Conservation (phyloP, 2,888 invertebrate genomes). For the Amphipoea oculea region DNA sequence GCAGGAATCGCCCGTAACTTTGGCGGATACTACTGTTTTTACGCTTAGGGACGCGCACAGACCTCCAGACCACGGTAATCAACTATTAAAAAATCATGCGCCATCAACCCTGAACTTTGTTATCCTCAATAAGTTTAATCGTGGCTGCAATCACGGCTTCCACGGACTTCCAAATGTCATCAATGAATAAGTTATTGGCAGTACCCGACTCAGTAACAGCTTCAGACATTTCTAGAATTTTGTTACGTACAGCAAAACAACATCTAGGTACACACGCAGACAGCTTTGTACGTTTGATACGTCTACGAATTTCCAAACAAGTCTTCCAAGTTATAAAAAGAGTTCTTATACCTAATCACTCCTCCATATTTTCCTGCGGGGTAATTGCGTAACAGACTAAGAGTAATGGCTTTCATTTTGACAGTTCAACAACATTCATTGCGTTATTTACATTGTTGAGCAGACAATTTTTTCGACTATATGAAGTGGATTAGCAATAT, state of each 20-base stretch:
- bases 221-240: conserved; percentile 9
- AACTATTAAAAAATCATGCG: not conserved
- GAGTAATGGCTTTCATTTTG: too few species aligned
- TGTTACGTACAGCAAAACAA: conserved; percentile 6
- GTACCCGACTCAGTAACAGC: not conserved
- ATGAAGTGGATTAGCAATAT: too few species aligned
- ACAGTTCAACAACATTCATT: too few species aligned
- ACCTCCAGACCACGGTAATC: not conserved
- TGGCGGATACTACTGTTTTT: too few species aligned
- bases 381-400: too few species aligned
- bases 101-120: conserved; percentile 21
- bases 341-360: not conserved
- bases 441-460: too few species aligned
- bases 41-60: too few species aligned
- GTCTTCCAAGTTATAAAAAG: too few species aligned
- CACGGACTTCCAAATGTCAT: conserved; percentile 34
- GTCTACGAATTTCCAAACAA: not conserved
- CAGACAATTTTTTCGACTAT: too few species aligned
- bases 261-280: not conserved
- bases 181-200: conserved; percentile 41
- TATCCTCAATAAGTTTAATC: conserved; percentile 10
- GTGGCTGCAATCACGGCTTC: conserved; percentile 24
- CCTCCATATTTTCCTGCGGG: not conserved
- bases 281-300: not conserved
- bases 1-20: too few species aligned